phyloP scores from a whole-genome alignment of 2,113 vertebrate genomes.

The Neodon shergylaensis region DNA sequence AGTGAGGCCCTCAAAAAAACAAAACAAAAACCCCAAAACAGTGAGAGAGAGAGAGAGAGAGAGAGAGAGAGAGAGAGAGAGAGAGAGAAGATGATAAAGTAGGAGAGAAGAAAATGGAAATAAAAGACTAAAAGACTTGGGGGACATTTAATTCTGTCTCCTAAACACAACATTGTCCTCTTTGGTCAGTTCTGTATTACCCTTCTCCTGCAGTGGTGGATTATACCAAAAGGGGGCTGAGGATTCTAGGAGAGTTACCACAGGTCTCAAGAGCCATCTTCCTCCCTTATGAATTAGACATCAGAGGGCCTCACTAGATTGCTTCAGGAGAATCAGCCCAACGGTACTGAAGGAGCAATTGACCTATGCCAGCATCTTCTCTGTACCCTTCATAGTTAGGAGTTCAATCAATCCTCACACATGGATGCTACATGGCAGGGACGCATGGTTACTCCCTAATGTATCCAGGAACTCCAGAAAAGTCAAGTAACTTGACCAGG shows the following conservation, averaged over 20 bases:
- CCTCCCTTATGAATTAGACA: not conserved
- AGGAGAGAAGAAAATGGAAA: not conserved
- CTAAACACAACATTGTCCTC: accelerated
- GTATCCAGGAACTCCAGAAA: not conserved
- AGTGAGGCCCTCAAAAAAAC: not conserved
- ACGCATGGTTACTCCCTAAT: too few species aligned
- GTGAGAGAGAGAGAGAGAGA: not conserved
- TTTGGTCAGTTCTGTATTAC: too few species aligned
- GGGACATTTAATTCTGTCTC: not conserved
- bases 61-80: too few species aligned
- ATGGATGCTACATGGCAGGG: not conserved
- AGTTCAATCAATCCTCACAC: not conserved
- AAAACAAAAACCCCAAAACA: not conserved
- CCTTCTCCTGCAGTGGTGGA: not conserved
- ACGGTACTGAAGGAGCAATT: not conserved
- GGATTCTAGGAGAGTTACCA: not conserved
- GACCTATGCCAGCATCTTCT: not conserved
- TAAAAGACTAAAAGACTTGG: not conserved
- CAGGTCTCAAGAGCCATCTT: not conserved
- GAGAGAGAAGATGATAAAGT: too few species aligned
- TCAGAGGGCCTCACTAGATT: not conserved
- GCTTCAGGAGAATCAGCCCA: not conserved
- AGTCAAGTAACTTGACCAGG: not conserved
- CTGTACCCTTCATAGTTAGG: not conserved
- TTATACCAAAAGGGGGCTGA: not conserved